These are phyloP conservation scores for Meloidogyne exigua DNA, from an alignment of 1,140 invertebrate genomes.

Conservation along the genomic window DNA sequence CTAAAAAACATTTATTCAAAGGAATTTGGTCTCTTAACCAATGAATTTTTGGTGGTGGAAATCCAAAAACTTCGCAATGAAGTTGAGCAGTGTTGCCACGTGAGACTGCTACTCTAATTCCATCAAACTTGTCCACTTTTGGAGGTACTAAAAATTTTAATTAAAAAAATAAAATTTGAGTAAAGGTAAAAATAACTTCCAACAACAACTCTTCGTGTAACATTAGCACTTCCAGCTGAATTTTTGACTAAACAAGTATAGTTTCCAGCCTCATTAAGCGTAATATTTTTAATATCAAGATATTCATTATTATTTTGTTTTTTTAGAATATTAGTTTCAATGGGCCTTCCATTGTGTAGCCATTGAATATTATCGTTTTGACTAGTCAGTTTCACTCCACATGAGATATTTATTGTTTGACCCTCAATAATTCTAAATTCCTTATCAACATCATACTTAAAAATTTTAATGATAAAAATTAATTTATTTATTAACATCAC, in stretches of 20 bases:
- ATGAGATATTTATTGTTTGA: conserved; percentile 41
- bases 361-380: conserved; percentile 19
- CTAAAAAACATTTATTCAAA: conserved; percentile 41
- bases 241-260: conserved; percentile 65
- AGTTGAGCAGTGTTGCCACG: conserved; percentile 39
- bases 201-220: conserved; percentile 41
- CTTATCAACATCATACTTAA: conserved; percentile 40
- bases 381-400: conserved; percentile 42
- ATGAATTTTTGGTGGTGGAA: conserved; percentile 65
- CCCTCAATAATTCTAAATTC: conserved; percentile 40
- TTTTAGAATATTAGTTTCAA: conserved; percentile 17
- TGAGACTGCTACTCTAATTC: conserved; percentile 14
- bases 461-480: conserved; percentile 28
- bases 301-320: conserved; percentile 23
- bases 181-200: conserved; percentile 33
- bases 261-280: conserved; percentile 57
- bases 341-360: conserved; percentile 18
- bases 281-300: conserved; percentile 58
- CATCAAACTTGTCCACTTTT: background rate
- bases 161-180: background rate
- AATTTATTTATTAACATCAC: background rate
- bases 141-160: conserved; percentile 10
- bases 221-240: conserved; percentile 49
- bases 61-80: conserved; percentile 66
- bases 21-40: conserved; percentile 63